phyloP scores from a whole-genome alignment of 2,888 invertebrate genomes.

The Nebria brevicollis region DNA sequence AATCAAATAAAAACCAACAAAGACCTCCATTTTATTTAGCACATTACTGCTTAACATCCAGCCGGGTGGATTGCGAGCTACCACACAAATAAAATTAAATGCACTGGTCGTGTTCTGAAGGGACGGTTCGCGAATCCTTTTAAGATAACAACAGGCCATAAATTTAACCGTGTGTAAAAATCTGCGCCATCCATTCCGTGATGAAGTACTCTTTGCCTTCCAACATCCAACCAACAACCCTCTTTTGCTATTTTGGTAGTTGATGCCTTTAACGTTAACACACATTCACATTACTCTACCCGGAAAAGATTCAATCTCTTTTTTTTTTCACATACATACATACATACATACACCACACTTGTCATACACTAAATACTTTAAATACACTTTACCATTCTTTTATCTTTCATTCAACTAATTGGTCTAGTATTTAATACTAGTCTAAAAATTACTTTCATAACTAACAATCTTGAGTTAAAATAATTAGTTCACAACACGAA shows the following conservation, averaged over 20 bases:
- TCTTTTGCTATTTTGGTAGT: neutral
- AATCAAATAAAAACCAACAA: neutral
- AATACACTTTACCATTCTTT: too few relatives aligned
- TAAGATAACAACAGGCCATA: constrained; percentile 32
- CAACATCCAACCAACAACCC: neutral
- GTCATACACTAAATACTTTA: too few relatives aligned
- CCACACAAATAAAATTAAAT: constrained; percentile 31
- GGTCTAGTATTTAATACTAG: too few relatives aligned
- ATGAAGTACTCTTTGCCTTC: constrained; percentile 12
- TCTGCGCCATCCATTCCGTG: constrained; percentile 27
- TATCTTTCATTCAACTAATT: too few relatives aligned
- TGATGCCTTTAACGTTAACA: neutral
- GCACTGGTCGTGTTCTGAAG: constrained; percentile 4
- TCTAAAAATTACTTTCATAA: too few relatives aligned
- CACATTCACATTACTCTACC: neutral
- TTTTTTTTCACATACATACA: too few relatives aligned
- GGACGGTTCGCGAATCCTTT: constrained; percentile 29
- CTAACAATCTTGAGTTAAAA: too few relatives aligned
- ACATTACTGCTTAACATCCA: neutral
- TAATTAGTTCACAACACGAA: too few relatives aligned
- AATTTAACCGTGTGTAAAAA: constrained; percentile 31
- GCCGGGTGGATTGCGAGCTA: neutral
- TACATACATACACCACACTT: too few relatives aligned
- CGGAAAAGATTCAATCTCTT: too few relatives aligned
- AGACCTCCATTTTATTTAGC: neutral